phyloP scores from a whole-genome alignment of 2,888 invertebrate genomes.

The Eupithecia tripunctaria region DNA sequence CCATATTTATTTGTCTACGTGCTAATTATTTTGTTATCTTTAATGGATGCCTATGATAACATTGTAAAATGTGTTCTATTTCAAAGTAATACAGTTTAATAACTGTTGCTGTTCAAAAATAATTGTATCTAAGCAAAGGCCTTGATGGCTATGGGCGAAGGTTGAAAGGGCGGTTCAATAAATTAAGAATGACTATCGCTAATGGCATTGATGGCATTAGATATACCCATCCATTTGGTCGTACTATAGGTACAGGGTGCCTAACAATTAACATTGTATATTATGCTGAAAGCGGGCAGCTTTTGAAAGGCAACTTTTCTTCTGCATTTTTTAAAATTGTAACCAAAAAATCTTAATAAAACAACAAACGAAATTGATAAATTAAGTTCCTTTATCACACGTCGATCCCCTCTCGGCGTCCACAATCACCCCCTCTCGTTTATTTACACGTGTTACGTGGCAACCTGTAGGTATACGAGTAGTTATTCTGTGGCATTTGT shows the following conservation, averaged over 20 bases:
- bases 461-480: no score
- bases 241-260: neutral
- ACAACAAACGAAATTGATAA: no score
- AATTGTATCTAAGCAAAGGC: conserved; percentile 5
- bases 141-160: conserved; percentile 27
- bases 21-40: conserved; percentile 12
- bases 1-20: neutral
- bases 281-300: no score
- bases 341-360: no score
- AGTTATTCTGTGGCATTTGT: no score
- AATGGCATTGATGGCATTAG: neutral
- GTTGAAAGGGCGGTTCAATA: conserved; percentile 20
- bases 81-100: neutral
- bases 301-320: no score
- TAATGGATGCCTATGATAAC: conserved; percentile 1
- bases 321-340: no score
- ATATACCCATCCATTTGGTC: neutral
- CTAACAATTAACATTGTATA: no score
- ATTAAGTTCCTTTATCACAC: no score
- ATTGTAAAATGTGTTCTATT: neutral
- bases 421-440: no score
- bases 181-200: conserved; percentile 2
- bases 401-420: no score
- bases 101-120: neutral
- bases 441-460: no score